phyloP scores from a whole-genome alignment of 2,888 invertebrate genomes.

The Melinaea marsaeus region DNA sequence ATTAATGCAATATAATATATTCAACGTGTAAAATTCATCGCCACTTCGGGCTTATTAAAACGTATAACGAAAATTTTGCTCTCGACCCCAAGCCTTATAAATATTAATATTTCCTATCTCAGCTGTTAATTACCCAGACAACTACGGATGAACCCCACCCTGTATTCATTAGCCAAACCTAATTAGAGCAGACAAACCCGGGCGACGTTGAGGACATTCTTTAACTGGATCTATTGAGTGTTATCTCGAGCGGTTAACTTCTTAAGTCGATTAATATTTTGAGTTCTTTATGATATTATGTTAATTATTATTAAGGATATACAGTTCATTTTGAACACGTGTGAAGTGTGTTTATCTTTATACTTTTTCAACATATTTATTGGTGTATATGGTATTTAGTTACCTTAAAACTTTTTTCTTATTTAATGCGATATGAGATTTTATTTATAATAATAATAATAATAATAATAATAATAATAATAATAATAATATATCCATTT shows the following conservation, averaged over 20 bases:
- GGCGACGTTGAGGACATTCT: slow-evolving; percentile 49
- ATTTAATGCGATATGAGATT: too few species aligned
- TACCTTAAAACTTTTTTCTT: too few species aligned
- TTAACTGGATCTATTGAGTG: slow-evolving; percentile 44
- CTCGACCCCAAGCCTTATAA: slow-evolving; percentile 57
- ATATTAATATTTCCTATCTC: slow-evolving; percentile 74
- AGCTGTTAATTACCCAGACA: slow-evolving; percentile 70
- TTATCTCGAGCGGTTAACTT: slow-evolving; percentile 29
- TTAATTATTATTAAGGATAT: too few species aligned
- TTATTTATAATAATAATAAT: too few species aligned
- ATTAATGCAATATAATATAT: slow-evolving; percentile 31
- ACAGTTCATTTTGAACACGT: too few species aligned
- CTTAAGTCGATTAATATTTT: slow-evolving; percentile 13
- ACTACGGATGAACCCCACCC: slow-evolving; percentile 63
- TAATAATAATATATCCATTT: too few species aligned
- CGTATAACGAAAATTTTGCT: slow-evolving; percentile 55
- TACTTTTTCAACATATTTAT: too few species aligned
- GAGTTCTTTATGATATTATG: neutral
- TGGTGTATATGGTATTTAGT: too few species aligned
- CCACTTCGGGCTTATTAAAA: slow-evolving; percentile 48
- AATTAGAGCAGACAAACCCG: slow-evolving; percentile 64
- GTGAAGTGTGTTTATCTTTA: too few species aligned
- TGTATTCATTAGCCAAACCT: slow-evolving; percentile 69
- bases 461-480: too few species aligned
- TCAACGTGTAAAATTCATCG: slow-evolving; percentile 61